phyloP scores from a whole-genome alignment of 1,140 invertebrate species.

The Pogonus chalceus region DNA sequence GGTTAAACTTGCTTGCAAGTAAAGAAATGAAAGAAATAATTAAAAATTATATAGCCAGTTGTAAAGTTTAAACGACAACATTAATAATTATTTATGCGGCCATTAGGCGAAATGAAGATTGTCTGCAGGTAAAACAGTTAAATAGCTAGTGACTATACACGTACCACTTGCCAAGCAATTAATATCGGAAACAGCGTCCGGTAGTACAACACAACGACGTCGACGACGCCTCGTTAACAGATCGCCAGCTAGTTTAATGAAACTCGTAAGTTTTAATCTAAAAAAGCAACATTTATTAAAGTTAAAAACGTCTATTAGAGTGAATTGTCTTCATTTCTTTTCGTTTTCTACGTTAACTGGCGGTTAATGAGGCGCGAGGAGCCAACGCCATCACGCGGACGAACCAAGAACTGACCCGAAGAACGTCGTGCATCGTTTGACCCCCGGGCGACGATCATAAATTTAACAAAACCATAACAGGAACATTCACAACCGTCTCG shows the following conservation, averaged over 20 bases:
- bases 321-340: conserved; percentile 15
- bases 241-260: conserved; percentile 5
- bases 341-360: conserved; percentile 16
- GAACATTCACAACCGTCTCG: conserved; percentile 23
- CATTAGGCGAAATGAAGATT: too few species aligned
- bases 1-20: too few species aligned
- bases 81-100: too few species aligned
- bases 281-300: conserved; percentile 21
- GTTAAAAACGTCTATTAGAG: conserved; percentile 19
- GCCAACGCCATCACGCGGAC: conserved; percentile 1
- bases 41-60: too few species aligned
- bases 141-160: too few species aligned
- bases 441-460: conserved; percentile 18
- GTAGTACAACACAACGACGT: conserved; percentile 1
- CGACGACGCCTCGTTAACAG: conserved; percentile 1
- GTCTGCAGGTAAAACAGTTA: too few species aligned
- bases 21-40: too few species aligned
- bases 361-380: conserved; percentile 25
- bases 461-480: conserved; percentile 19
- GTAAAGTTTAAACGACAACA: too few species aligned
- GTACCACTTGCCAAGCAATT: background rate
- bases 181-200: background rate
- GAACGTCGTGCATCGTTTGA: conserved; percentile 22
- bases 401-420: conserved; percentile 16
- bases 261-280: conserved; percentile 11